Conservation (phyloP, 2,113 vertebrate genomes). For the Salvelinus namaycush region DNA sequence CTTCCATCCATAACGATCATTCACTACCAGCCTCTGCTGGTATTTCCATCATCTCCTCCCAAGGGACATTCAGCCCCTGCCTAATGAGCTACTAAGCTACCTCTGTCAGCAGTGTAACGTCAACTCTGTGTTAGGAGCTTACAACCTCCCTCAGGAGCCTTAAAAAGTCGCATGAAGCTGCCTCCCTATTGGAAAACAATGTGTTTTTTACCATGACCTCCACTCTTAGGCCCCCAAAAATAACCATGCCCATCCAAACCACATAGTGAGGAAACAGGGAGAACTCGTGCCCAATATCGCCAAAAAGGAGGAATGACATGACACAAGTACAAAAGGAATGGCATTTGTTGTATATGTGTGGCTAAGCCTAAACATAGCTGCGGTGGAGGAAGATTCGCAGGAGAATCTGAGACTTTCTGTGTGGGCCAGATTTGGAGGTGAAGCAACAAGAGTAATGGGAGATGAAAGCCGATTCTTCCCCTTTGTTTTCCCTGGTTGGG, state of each 20-base stretch:
- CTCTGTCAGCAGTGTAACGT: neutral
- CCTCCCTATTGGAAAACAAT: slow-evolving; percentile 6
- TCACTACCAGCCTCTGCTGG: neutral
- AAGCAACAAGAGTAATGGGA: slow-evolving; percentile 34
- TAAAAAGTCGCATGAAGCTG: neutral
- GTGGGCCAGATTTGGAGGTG: slow-evolving; percentile 31
- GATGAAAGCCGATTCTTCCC: slow-evolving; percentile 44
- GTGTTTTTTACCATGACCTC: slow-evolving; percentile 10
- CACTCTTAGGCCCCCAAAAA: slow-evolving; percentile 5
- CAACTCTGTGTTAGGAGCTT: neutral
- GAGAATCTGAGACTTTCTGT: slow-evolving; percentile 36
- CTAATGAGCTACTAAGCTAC: neutral
- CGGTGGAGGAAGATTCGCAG: neutral
- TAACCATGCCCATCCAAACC: neutral
- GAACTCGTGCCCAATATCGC: slow-evolving; percentile 24
- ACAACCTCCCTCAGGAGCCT: neutral
- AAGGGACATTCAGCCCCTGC: neutral
- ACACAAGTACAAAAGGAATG: neutral
- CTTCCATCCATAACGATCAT: neutral
- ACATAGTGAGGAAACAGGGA: slow-evolving; percentile 14
- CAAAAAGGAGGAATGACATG: neutral
- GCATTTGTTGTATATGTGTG: slow-evolving; percentile 27
- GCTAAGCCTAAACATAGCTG: slow-evolving; percentile 42
- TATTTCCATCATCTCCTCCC: neutral
- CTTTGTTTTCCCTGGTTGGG: slow-evolving; percentile 51